phyloP scores from a whole-genome alignment of 2,888 invertebrate species.

The Acanthosepion lycidas region DNA sequence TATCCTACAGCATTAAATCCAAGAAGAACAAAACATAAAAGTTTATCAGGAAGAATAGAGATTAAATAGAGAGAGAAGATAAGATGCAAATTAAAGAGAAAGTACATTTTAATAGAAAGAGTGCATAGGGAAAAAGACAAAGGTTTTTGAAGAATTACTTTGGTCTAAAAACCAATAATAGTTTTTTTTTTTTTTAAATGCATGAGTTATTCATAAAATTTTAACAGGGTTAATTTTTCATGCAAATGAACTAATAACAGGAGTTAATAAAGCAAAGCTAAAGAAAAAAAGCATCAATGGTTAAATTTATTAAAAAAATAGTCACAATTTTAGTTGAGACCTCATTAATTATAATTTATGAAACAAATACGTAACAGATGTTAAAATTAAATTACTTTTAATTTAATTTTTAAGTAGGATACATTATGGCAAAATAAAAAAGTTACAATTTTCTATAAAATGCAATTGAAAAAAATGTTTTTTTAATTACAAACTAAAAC shows the following conservation, averaged over 20 bases:
- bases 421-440: not conserved
- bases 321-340: not conserved
- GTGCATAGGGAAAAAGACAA: not conserved
- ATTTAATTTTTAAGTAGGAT: not conserved
- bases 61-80: not conserved
- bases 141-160: not conserved
- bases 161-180: not conserved
- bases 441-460: not conserved
- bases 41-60: too few relatives aligned
- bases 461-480: not conserved
- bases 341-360: not conserved
- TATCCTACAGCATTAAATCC: too few relatives aligned
- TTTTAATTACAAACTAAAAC: not conserved
- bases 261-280: slow-evolving; percentile 16
- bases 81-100: not conserved
- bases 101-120: not conserved
- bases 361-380: not conserved
- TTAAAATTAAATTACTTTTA: not conserved
- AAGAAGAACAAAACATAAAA: too few relatives aligned
- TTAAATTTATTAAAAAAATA: slow-evolving; percentile 8
- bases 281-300: not conserved
- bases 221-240: not conserved
- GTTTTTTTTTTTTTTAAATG: not conserved
- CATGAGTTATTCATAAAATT: not conserved
- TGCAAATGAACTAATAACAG: not conserved